phyloP scores from a whole-genome alignment of 2,888 invertebrate species.

The Hirtodrosophila duncani region DNA sequence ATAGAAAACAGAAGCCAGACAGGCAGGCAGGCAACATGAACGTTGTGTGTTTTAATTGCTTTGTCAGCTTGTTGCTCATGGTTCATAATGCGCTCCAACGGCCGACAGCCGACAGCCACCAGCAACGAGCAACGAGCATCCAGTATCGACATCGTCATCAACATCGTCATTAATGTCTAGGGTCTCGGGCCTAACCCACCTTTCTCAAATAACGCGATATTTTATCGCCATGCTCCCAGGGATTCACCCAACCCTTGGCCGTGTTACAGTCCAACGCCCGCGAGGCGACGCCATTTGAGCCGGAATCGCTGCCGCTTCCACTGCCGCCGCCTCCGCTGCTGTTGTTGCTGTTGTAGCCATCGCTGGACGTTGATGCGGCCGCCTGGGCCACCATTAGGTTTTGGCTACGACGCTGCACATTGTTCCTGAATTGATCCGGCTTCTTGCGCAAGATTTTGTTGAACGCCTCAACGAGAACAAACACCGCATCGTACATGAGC shows the following conservation, averaged over 20 bases:
- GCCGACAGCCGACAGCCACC: neutral
- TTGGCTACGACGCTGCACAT: slow-evolving; percentile 84
- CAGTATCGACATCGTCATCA: slow-evolving; percentile 21
- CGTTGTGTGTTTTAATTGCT: slow-evolving; percentile 60
- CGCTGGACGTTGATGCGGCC: slow-evolving; percentile 68
- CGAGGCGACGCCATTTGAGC: slow-evolving; percentile 57
- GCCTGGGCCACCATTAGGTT: slow-evolving; percentile 77
- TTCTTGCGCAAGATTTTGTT: slow-evolving; percentile 91
- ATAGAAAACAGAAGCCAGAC: slow-evolving; percentile 2
- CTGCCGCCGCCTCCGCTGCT: slow-evolving; percentile 22
- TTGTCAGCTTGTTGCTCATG: slow-evolving; percentile 38
- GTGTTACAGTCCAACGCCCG: slow-evolving; percentile 90
- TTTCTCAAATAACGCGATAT: slow-evolving; percentile 90
- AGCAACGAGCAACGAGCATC: slow-evolving; percentile 29
- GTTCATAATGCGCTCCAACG: slow-evolving; percentile 38
- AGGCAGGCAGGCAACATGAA: slow-evolving; percentile 2
- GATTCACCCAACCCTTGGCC: slow-evolving; percentile 89
- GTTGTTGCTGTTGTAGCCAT: slow-evolving; percentile 55
- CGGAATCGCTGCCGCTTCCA: slow-evolving; percentile 78
- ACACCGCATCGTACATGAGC: slow-evolving; percentile 96
- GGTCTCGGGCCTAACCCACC: slow-evolving; percentile 62
- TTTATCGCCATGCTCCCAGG: slow-evolving; percentile 95
- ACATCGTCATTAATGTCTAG: neutral
- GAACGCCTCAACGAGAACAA: slow-evolving; percentile 93
- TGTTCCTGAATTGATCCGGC: slow-evolving; percentile 88